Conservation (phyloP, 2,888 invertebrate genomes). For the Campoplex capitator region DNA sequence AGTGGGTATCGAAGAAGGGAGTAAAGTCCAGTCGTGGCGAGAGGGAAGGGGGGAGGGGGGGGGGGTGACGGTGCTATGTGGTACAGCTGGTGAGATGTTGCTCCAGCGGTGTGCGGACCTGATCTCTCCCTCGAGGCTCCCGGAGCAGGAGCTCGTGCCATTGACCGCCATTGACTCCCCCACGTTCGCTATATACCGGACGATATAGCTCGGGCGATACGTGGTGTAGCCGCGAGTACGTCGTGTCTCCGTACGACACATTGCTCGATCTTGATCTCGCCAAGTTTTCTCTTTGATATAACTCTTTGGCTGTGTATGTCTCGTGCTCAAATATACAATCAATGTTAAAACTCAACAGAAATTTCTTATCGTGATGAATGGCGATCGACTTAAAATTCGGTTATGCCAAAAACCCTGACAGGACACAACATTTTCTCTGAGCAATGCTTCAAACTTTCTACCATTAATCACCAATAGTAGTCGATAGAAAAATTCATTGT, state of each 20-base stretch:
- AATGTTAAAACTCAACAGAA: not conserved
- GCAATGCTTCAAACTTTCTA: not conserved
- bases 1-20: conserved; percentile 73
- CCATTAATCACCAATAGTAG: not conserved
- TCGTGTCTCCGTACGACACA: conserved; percentile 58
- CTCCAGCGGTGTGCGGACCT: conserved; percentile 76
- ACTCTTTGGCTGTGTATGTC: conserved; percentile 28
- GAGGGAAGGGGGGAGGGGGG: not conserved
- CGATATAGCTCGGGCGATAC: not conserved
- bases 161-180: conserved; percentile 84
- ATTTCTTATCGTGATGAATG: conserved; percentile 2
- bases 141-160: conserved; percentile 81
- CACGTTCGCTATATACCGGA: conserved; percentile 74
- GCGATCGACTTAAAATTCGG: not conserved
- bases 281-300: conserved; percentile 5
- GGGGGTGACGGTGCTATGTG: conserved; percentile 71
- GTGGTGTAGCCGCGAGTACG: conserved; percentile 10
- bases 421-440: not conserved
- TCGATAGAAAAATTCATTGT: not conserved
- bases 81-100: conserved; percentile 78
- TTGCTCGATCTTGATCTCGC: conserved; percentile 56
- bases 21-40: conserved; percentile 79
- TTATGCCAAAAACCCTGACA: not conserved
- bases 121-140: conserved; percentile 74
- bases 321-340: not conserved